Conservation (phyloP, 2,797 vertebrate genomes). For the Acropternis orthonyx region DNA sequence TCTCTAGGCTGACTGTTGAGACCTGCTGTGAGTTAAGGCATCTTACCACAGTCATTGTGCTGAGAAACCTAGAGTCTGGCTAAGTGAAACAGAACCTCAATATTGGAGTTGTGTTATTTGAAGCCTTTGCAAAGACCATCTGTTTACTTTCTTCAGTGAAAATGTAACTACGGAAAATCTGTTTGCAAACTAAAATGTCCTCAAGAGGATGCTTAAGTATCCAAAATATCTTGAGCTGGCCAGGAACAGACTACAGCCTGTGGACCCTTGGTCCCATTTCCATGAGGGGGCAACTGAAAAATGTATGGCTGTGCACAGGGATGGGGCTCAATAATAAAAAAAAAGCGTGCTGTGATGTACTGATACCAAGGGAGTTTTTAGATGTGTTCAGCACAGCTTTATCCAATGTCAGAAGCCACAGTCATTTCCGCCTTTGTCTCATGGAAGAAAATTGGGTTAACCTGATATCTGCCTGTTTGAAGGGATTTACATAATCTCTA, state of each 20-base stretch:
- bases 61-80: neutral
- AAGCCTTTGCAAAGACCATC: neutral
- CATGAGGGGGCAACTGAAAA: neutral
- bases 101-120: neutral
- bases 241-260: neutral
- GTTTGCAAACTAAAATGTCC: neutral
- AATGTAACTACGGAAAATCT: neutral
- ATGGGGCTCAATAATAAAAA: neutral
- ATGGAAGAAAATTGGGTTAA: neutral
- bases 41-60: neutral
- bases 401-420: conserved; percentile 16
- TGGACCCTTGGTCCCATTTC: neutral
- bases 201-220: conserved; percentile 2
- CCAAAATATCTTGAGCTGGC: conserved; percentile 7
- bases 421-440: conserved; percentile 11
- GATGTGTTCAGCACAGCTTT: neutral
- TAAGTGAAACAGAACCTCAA: neutral
- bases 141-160: neutral
- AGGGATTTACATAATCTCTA: neutral
- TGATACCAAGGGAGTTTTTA: neutral
- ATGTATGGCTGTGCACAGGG: neutral
- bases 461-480: neutral
- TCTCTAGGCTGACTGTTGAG: neutral
- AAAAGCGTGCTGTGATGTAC: neutral
- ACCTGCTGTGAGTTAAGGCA: neutral